phyloP scores from a whole-genome alignment of 2,113 vertebrate genomes.

The Phyllopteryx taeniolatus region DNA sequence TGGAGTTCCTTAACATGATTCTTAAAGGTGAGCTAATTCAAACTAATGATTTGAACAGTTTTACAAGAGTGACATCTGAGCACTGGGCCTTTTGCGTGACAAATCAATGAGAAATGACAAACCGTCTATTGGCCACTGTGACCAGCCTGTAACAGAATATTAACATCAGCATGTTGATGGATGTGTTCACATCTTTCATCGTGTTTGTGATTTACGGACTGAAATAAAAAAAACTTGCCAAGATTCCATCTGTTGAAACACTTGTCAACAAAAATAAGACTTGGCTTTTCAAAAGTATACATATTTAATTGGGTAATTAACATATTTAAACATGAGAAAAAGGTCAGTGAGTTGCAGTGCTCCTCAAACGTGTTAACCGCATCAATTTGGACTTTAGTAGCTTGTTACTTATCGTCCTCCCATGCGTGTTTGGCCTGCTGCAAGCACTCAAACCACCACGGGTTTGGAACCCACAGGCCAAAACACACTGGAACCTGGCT shows the following conservation, averaged over 20 bases:
- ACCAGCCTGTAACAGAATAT: not conserved
- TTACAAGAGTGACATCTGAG: too few species aligned
- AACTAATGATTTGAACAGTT: not conserved
- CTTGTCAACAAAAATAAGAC: not conserved
- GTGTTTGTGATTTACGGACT: not conserved
- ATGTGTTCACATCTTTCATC: constrained; percentile 1
- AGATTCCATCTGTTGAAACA: not conserved
- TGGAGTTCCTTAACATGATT: not conserved
- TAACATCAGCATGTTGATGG: not conserved
- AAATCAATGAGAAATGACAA: not conserved
- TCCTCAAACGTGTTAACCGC: not conserved
- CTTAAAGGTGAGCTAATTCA: not conserved
- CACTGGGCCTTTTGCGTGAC: not conserved
- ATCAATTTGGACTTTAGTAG: not conserved
- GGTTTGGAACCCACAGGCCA: constrained; percentile 14
- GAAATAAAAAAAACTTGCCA: not conserved
- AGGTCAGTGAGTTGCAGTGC: not conserved
- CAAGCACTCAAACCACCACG: not conserved
- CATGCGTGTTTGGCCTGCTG: not conserved
- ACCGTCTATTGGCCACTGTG: not conserved
- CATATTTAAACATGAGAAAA: not conserved
- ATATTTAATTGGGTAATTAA: not conserved
- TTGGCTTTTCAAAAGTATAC: not conserved
- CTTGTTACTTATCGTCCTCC: not conserved
- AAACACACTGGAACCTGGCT: constrained; percentile 24